Evolutionary conservation across 2,888 invertebrate species (phyloP), one percentile per base, ranked within the genome.

Genomic region (Drosophila maculinotata): DNA sequence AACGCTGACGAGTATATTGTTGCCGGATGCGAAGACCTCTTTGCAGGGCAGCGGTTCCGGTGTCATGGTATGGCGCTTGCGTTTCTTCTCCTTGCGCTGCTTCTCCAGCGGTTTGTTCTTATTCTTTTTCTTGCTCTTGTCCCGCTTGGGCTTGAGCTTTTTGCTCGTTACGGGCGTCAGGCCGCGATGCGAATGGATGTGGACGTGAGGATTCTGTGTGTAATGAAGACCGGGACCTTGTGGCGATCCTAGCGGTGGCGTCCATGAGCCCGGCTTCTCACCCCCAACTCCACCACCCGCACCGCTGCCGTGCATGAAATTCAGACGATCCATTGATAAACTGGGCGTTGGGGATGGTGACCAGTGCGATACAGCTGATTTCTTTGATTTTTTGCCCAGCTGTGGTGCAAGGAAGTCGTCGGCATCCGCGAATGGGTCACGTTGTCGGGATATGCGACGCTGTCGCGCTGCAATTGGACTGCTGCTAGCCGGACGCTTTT

Each of bases 21-120:
- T 97, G 2, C 97, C 97, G 9, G 97, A 97, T 0, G 97, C 97
- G 90, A 97, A 97, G 2, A 98, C 97, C 92, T 97, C 97, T 90
- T 97, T 97, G 1, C 96, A 95, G 0, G 96, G 96, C 49, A 93
- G 93, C 39, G 91, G 86, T 67, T 86, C 89, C 90, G 93, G 89
- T 53, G 89, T 88, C 69, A 90, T 88, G 9, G 90, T 90, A 20
- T 89, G 92, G 6, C 91, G 82, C 25, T 78, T 89, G 1, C 91
- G 90, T 45, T 90, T 89, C 59, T 90, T 92, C 30, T 90, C 91
- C 52, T 90, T 90, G 3, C 89, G 69, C 12, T 56, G 81, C 36
- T 87, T 84, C 1, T 84, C 83, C 15, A 76, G 9, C 0, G 57
- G 54, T 10, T 87, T 93, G 92, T 87, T 94, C 33, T 82, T 89